Conservation (phyloP, 2,113 vertebrate genomes). For the Notiomystis cincta region DNA sequence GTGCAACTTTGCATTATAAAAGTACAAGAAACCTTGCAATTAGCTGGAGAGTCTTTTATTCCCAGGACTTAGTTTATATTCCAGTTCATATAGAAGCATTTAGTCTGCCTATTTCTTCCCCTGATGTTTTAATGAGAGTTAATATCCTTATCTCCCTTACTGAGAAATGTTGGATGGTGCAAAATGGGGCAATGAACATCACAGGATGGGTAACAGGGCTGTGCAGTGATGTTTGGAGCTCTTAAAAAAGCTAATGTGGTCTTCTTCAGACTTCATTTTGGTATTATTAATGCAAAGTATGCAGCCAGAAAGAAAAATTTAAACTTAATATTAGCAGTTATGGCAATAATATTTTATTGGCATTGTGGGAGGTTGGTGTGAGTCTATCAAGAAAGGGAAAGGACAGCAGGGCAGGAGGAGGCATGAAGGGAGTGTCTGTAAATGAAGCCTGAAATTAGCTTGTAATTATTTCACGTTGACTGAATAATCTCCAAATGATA, state of each 20-base stretch:
- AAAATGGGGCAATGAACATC: not conserved
- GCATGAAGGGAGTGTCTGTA: not conserved
- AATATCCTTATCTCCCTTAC: not conserved
- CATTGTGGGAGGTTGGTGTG: not conserved
- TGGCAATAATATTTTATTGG: not conserved
- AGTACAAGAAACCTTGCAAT: conserved; percentile 8
- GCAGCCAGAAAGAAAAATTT: not conserved
- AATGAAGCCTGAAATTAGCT: not conserved
- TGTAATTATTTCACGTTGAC: not conserved
- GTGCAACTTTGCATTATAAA: not conserved
- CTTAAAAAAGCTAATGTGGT: not conserved
- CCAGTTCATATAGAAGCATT: not conserved
- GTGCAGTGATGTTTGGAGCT: not conserved
- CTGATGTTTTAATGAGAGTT: not conserved
- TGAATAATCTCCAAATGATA: not conserved
- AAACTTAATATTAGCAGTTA: not conserved
- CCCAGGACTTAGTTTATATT: not conserved
- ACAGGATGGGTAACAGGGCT: not conserved
- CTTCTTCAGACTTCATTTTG: not conserved
- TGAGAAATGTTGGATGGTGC: not conserved
- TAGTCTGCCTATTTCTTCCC: not conserved
- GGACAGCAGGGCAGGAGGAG: not conserved
- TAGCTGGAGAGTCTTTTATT: conserved; percentile 6
- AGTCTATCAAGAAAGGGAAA: not conserved
- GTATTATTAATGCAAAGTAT: not conserved